Base-by-base conservation (phyloP, 2,113 vertebrate genomes). In the Cololabis saira region DNA sequence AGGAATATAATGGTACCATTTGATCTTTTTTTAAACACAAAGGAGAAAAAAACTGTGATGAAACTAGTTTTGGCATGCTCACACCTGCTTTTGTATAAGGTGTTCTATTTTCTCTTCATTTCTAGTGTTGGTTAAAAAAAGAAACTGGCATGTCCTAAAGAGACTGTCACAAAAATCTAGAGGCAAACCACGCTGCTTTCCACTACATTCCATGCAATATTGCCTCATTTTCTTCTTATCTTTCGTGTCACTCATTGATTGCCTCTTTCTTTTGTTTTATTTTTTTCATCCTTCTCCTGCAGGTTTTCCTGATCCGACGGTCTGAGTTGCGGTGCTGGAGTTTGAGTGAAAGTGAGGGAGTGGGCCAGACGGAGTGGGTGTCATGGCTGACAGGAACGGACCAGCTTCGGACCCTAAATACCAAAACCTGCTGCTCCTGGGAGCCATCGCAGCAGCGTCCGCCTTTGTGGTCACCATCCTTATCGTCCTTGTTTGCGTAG, bases 381-480 rank as follows among this genome's bases (percentile, higher is more conserved):
- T 77, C 85, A 87, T 85, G 89, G 79, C 56, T 41, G 61, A 69
- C 8, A 33, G 0, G 15, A 41, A 47, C 18, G 62, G 10, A 30
- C 37, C 27, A 51, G 75, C 56, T 71, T n/a, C 8, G 12, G 75
- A 72, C 7, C 44, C 44, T 41, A 51, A 80, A 75, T 89, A 85
- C 79, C 64, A 82, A 45, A 92, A 90, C 76, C 73, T 93, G 83
- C 89, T 94, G 69, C 84, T 94, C 47, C 83, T 94, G 78, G 93
- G 92, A 49, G 89, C 91, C 86, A 93, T 93, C 8, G 91, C 93
- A 1, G 93, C 92, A 6, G 90, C 92, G 0, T 93, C 93, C 1
- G 93, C 93, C 74, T 94, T 94, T 6, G 87, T 93, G 60, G 92
- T 94, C 83, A 94, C 93, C 76, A 89, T 93, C 73, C 68, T 93